Evolutionary conservation across 2,113 vertebrate species (phyloP).

Genomic region (Andinoacara biseriatus): DNA sequence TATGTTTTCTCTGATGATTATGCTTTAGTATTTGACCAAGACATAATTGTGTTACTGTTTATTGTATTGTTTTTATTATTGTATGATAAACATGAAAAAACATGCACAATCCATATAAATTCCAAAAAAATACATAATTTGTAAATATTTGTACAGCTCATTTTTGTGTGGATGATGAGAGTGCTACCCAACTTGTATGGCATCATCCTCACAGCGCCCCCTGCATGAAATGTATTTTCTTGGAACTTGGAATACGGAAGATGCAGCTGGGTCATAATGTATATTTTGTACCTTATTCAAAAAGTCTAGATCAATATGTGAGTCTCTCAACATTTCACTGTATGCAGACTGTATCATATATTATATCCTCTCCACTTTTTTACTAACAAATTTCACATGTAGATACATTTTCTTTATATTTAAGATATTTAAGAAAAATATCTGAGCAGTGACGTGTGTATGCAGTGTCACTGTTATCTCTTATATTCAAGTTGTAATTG

Average conservation of each 20-base stretch:
- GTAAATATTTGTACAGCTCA: background rate
- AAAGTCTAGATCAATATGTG: background rate
- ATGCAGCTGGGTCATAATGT: background rate
- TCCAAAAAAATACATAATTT: background rate
- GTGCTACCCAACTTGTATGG: background rate
- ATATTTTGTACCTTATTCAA: background rate
- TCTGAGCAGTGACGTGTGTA: background rate
- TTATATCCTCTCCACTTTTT: background rate
- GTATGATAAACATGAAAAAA: background rate
- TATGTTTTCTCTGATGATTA: background rate
- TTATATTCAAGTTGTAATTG: background rate
- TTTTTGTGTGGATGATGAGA: background rate
- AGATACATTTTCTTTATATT: background rate
- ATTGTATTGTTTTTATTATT: background rate
- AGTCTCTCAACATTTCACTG: background rate
- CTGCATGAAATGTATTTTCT: background rate
- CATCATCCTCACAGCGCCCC: background rate
- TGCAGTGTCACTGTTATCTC: background rate
- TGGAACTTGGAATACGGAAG: background rate
- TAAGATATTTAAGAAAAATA: fast-evolving
- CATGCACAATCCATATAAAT: background rate
- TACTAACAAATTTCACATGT: background rate
- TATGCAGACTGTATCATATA: background rate
- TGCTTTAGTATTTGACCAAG: background rate
- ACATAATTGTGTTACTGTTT: background rate